phyloP scores from a whole-genome alignment of 2,797 vertebrate species.

The Aratinga solstitialis region DNA sequence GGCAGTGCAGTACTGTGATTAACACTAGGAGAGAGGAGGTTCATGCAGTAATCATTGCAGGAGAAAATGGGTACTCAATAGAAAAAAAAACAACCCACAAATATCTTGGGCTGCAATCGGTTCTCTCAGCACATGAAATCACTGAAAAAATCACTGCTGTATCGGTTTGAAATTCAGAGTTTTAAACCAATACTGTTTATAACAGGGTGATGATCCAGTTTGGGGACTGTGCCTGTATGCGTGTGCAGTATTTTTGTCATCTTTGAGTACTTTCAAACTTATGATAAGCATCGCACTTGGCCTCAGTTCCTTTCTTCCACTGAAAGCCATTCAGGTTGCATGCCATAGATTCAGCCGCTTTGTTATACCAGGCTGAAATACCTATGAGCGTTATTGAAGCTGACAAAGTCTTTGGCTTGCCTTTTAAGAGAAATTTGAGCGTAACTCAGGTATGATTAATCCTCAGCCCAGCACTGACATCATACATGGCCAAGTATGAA shows the following conservation, averaged over 20 bases:
- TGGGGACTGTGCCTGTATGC: background rate
- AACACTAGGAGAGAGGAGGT: background rate
- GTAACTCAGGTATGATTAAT: background rate
- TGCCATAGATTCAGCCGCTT: background rate
- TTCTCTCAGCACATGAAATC: rapidly evolving
- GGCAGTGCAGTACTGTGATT: background rate
- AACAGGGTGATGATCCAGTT: background rate
- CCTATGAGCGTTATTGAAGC: background rate
- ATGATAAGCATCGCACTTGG: background rate
- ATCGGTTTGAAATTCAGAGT: background rate
- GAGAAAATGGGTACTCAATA: background rate
- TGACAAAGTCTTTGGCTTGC: background rate
- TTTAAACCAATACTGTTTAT: background rate
- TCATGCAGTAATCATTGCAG: background rate
- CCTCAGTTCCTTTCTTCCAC: background rate
- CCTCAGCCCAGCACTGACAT: background rate
- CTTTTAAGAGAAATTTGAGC: slow-evolving; percentile 8
- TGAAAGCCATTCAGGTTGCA: background rate
- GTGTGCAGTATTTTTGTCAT: background rate
- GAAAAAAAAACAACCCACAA: background rate
- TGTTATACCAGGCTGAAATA: background rate
- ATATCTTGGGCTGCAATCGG: background rate
- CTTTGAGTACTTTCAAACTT: background rate
- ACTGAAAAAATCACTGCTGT: background rate
- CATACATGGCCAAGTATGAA: background rate